Evolutionary conservation across 53 echinoderm and acorn worm species (phyloP), one percentile per base, ranked within the genome.

Genomic region (Hippasteria phrygiana): DNA sequence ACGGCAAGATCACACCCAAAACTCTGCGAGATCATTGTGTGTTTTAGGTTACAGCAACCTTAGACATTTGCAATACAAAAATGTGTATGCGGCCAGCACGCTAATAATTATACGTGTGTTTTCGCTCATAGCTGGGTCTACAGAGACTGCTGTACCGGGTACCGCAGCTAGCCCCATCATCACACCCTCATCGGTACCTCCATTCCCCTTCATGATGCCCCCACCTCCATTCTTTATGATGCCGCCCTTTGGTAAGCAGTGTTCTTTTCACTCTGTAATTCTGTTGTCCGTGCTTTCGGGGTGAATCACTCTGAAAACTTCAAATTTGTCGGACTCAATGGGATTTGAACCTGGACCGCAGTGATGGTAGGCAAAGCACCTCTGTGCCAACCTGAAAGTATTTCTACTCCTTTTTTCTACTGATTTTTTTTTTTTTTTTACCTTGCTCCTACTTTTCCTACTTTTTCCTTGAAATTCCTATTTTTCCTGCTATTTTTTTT

Each of bases 231-330:
- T 94, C 55, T 80, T 90, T 56, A 93, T 94, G 90, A 92, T 95
- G 90, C 93, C 95, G 75, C 95, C 98, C 55, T 97, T 95, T 71
- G 87, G 94, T 95, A 90, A 92, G 93, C 93, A 28, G 7, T 66
- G 9, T 34, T 22, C 7, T 32, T 45, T 1, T 62, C 37, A 6
- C 41, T 82, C 28, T 82, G 16, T 73, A 17, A 43, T 55, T 47
- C 29, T 8, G 12, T 59, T 59, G n/a, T 20, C 8, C 26, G 2
- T 24, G 40, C 13, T 9, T 55, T 43, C 45, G 20, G 26, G 3
- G 3, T 75, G 6, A 18, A 4, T 17, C 41, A 0, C 8, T 41
- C 17, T 18, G 18, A 75, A 75, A 75, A 24, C 29, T n/a, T n/a
- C n/a, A n/a, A n/a, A n/a, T n/a, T n/a, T n/a, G n/a, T n/a, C n/a